Evolutionary conservation across 2,797 vertebrate genomes (phyloP), one percentile per base, ranked within the genome.

Genomic region (Eupleurogrammus muticus): DNA sequence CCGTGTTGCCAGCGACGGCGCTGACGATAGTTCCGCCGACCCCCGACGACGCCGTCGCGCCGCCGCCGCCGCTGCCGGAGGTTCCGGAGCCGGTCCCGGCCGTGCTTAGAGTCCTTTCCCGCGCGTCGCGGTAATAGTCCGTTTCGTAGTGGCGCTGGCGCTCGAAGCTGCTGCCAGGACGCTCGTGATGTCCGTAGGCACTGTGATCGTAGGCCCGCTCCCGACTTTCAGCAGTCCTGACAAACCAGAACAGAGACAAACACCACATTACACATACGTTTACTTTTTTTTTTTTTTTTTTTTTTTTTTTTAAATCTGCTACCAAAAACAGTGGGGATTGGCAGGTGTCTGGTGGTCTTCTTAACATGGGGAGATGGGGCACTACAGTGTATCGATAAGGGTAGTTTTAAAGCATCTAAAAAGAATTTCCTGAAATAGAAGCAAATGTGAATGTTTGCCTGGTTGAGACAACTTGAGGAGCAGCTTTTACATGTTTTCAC

Each of bases 141-240:
- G 97, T 94, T 89, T 99, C 98, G 65, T 99, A 99, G 94, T 99
- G 98, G 86, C 97, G 95, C 40, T 97, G 97, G 58, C 97, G 96
- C 90, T 99, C 97, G 83, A 99, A 99, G 87, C 95, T 92, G 90
- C 92, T 77, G 93, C 90, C 91, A 49, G 92, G 95, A 85, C 98
- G 96, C 90, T 99, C 98, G 75, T 99, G 98, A 94, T 99, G 98
- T 96, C 97, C 98, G 90, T 99, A 99, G 95, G 97, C 95, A 96
- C 95, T 95, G 94, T 99, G 97, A 94, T 99, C 98, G 85, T 99
- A 99, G 77, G 95, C 92, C 92, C 98, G 96, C 90, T 99, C 98
- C 93, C 97, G 97, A 92, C 94, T 96, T 81, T 99, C 98, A 88
- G 96, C 94, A 91, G 96, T 94, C 96, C 98, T 99, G 94, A 52